Evolutionary conservation across 2,888 invertebrate genomes (phyloP).

Genomic region (Nomada ferruginata): DNA sequence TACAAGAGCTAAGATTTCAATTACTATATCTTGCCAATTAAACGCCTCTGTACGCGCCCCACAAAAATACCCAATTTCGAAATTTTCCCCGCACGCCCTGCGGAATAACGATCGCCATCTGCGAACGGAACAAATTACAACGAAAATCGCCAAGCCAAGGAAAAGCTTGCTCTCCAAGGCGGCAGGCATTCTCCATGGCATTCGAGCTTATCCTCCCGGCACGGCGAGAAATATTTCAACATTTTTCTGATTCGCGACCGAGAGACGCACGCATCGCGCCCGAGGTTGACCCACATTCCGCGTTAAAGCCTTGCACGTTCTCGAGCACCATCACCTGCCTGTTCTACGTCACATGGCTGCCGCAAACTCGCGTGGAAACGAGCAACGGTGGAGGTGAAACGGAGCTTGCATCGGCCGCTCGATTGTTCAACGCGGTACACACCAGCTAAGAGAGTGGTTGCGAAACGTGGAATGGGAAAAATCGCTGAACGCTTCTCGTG

Average conservation of each 20-base stretch:
- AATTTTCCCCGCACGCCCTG: background rate
- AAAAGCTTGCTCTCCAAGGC: slow-evolving; percentile 19
- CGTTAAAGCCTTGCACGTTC: slow-evolving; percentile 40
- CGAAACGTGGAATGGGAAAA: slow-evolving; percentile 8
- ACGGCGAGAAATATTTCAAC: background rate
- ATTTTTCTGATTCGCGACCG: slow-evolving; percentile 51
- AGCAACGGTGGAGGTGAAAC: slow-evolving; percentile 17
- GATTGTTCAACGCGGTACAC: slow-evolving; percentile 43
- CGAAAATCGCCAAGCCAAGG: slow-evolving; percentile 3
- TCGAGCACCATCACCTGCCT: slow-evolving; percentile 65
- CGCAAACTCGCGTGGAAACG: slow-evolving; percentile 12
- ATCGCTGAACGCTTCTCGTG: background rate
- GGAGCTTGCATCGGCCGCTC: slow-evolving; percentile 31
- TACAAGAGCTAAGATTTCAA: too few species aligned
- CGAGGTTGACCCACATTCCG: slow-evolving; percentile 64
- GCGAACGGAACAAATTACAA: background rate
- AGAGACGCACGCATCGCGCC: slow-evolving; percentile 60
- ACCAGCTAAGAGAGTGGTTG: slow-evolving; percentile 3
- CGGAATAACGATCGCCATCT: slow-evolving; percentile 19
- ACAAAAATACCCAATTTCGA: background rate
- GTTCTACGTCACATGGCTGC: slow-evolving; percentile 50
- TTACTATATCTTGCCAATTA: too few species aligned
- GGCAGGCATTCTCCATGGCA: slow-evolving; percentile 5
- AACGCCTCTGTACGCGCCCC: too few species aligned
- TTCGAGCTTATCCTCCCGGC: slow-evolving; percentile 2